Evolutionary conservation across 2,888 invertebrate genomes (phyloP).

Genomic region (Heliothis peltigera): DNA sequence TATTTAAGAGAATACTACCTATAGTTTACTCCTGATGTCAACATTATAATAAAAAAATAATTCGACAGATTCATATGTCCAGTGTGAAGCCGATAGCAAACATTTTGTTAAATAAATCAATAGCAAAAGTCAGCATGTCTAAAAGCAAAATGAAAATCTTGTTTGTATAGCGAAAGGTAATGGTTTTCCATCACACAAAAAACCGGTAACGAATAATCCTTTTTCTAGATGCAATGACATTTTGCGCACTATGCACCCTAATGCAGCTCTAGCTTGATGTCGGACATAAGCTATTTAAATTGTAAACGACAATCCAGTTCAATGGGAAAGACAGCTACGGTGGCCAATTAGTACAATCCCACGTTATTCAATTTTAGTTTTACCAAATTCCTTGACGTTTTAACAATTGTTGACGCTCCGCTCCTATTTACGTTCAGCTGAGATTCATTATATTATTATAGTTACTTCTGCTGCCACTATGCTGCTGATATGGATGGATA

Average conservation of each 20-base stretch:
- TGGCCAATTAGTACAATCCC: not conserved
- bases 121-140: no score
- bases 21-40: no score
- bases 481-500: no score
- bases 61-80: no score
- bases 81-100: no score
- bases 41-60: no score
- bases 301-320: conserved; percentile 22
- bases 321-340: conserved; percentile 2
- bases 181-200: not conserved
- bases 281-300: conserved; percentile 39
- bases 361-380: not conserved
- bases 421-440: not conserved
- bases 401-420: not conserved
- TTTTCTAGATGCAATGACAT: conserved; percentile 11
- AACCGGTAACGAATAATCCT: conserved; percentile 10
- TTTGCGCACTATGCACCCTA: not conserved
- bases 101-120: no score
- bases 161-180: conserved; percentile 1
- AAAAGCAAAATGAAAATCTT: no score
- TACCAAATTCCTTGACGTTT: not conserved
- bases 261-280: not conserved
- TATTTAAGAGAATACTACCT: no score
- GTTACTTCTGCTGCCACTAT: not conserved
- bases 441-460: conserved; percentile 1